Evolutionary conservation across 2,113 vertebrate genomes (phyloP).

Genomic region (Rousettus leschenaultii): DNA sequence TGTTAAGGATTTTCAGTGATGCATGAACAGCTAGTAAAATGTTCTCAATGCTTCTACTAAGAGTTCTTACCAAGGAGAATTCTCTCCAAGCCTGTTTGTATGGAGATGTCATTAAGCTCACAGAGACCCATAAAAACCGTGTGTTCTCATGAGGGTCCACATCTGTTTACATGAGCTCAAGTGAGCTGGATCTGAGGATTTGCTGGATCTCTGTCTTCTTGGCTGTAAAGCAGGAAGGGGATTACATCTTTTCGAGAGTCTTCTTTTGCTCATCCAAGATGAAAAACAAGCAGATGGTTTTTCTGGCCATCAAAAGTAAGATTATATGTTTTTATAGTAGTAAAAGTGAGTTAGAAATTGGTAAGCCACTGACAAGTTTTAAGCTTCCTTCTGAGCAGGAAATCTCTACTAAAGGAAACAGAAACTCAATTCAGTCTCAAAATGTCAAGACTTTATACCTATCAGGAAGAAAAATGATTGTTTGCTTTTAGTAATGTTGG

Average conservation of each 20-base stretch:
- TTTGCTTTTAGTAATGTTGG: conserved; percentile 7
- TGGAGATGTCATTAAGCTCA: background rate
- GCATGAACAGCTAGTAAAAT: background rate
- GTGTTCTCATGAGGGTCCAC: no score
- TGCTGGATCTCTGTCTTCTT: background rate
- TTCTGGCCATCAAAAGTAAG: conserved; percentile 6
- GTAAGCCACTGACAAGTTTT: background rate
- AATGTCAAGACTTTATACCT: conserved; percentile 41
- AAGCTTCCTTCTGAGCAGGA: background rate
- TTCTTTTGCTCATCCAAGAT: background rate
- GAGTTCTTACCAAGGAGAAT: background rate
- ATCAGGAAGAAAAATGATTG: conserved; percentile 25
- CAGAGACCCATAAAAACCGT: background rate
- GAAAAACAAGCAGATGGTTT: background rate
- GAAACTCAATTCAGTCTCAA: background rate
- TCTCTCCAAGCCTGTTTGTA: background rate
- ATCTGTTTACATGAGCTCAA: background rate
- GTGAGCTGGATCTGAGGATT: background rate
- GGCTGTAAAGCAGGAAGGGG: background rate
- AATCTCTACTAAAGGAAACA: background rate
- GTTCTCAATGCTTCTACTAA: background rate
- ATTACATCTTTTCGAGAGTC: background rate
- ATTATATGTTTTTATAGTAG: background rate
- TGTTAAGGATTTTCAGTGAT: background rate
- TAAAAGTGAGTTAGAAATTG: background rate